phyloP scores from a whole-genome alignment of 2,888 invertebrate species.

The Idaea straminata region DNA sequence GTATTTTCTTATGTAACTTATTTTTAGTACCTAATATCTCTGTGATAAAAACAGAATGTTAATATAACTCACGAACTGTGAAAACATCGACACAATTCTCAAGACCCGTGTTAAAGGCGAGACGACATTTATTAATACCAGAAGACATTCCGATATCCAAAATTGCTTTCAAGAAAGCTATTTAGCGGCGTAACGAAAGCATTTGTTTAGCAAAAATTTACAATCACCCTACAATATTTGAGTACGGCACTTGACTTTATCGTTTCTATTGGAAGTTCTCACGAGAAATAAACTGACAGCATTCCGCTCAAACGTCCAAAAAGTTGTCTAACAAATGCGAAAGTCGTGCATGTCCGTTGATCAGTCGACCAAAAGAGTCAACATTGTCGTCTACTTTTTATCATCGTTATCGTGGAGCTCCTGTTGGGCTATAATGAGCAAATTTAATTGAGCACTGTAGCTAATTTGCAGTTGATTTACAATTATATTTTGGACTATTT shows the following conservation, averaged over 20 bases:
- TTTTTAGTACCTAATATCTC: background rate
- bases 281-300: constrained; percentile 71
- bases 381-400: constrained; percentile 58
- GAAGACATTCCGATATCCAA: constrained; percentile 42
- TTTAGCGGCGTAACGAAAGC: constrained; percentile 68
- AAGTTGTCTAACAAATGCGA: constrained; percentile 67
- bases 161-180: constrained; percentile 68
- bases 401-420: constrained; percentile 37
- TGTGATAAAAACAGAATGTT: background rate
- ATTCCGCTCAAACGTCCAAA: constrained; percentile 65
- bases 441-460: constrained; percentile 16
- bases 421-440: constrained; percentile 18
- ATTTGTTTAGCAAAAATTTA: constrained; percentile 73
- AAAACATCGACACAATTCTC: constrained; percentile 60
- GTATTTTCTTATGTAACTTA: background rate
- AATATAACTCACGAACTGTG: constrained; percentile 7
- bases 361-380: constrained; percentile 67
- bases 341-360: constrained; percentile 76
- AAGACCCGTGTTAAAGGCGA: constrained; percentile 50
- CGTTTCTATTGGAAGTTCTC: constrained; percentile 60
- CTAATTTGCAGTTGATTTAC: constrained; percentile 5
- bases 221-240: constrained; percentile 66
- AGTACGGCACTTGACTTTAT: constrained; percentile 58
- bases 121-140: constrained; percentile 47
- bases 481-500: background rate